Evolutionary conservation across 2,888 invertebrate species (phyloP).

Genomic region (Hypena proboscidalis): DNA sequence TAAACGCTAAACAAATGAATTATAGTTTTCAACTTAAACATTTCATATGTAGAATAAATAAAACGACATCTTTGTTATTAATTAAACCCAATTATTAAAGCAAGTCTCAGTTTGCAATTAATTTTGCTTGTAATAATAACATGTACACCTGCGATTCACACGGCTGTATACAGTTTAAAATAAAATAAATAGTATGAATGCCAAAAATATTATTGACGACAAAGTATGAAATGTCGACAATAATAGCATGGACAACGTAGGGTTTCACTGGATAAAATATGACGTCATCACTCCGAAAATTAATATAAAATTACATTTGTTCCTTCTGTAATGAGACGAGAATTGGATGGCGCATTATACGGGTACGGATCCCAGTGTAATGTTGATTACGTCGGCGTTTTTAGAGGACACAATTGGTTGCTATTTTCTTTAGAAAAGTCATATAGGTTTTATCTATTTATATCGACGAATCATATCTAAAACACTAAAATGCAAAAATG

Average conservation of each 20-base stretch:
- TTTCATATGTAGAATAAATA: too few relatives aligned
- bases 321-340: conserved; percentile 9
- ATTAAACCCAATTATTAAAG: too few relatives aligned
- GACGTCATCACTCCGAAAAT: conserved; percentile 6
- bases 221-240: conserved; percentile 1
- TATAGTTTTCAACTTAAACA: too few relatives aligned
- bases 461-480: too few relatives aligned
- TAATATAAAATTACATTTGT: conserved; percentile 11
- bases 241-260: neutral
- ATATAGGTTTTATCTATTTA: too few relatives aligned
- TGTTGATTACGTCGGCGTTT: conserved; percentile 35
- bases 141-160: too few relatives aligned
- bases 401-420: conserved; percentile 9
- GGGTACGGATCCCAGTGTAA: conserved; percentile 18
- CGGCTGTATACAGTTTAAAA: neutral
- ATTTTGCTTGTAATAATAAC: too few relatives aligned
- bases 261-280: conserved; percentile 17
- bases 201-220: neutral
- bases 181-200: neutral
- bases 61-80: too few relatives aligned
- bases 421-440: too few relatives aligned
- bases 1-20: too few relatives aligned
- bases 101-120: conserved; percentile 25
- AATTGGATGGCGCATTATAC: conserved; percentile 9
- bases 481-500: too few relatives aligned